Evolutionary conservation across 2,797 vertebrate species (phyloP).

Genomic region (Phalloptychus januarius): DNA sequence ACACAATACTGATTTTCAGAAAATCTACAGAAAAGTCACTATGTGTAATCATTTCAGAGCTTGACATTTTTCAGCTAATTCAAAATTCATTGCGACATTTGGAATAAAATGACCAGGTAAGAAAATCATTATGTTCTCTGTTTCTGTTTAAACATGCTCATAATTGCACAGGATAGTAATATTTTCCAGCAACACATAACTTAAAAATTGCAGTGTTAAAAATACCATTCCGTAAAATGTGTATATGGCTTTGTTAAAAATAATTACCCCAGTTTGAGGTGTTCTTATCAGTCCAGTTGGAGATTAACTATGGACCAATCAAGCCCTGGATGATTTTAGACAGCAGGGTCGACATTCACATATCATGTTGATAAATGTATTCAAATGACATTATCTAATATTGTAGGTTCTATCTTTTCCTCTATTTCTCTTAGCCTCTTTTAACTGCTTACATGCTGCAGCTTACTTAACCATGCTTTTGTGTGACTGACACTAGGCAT

Average conservation of each 20-base stretch:
- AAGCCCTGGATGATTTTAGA: background rate
- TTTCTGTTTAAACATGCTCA: background rate
- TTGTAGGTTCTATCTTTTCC: too few species aligned
- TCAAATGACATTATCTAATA: background rate
- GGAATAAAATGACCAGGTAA: background rate
- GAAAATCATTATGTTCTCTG: background rate
- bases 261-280: too few species aligned
- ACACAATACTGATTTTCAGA: background rate
- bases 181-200: background rate
- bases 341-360: background rate
- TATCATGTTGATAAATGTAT: background rate
- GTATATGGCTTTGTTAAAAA: too few species aligned
- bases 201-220: background rate
- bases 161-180: background rate
- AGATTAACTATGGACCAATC: background rate
- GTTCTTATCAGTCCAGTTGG: background rate
- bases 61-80: background rate
- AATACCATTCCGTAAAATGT: background rate
- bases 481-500: too few species aligned
- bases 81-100: background rate
- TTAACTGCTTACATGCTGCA: too few species aligned
- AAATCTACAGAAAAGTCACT: background rate
- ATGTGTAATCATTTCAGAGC: background rate
- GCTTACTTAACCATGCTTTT: too few species aligned
- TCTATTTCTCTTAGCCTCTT: too few species aligned